These are phyloP conservation scores for Epinephelus fuscoguttatus DNA, from an alignment of 2,113 vertebrate species.

Conservation along the genomic window DNA sequence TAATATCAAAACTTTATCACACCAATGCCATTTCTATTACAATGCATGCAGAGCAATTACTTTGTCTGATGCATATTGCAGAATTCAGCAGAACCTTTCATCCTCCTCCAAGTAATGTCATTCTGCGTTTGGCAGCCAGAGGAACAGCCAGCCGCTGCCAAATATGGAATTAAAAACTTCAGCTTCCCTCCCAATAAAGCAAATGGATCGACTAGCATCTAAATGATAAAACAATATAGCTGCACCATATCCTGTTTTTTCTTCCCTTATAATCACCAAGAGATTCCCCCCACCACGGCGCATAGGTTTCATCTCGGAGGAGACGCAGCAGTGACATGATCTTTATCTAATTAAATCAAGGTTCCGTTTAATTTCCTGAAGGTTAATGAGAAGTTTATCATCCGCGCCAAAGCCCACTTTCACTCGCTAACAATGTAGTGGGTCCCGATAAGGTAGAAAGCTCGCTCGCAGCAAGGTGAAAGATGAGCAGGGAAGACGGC, in stretches of 20 bases:
- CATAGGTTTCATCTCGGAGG: slow-evolving; percentile 64
- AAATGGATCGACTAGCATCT: slow-evolving; percentile 38
- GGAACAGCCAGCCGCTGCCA: slow-evolving; percentile 24
- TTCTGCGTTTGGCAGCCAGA: slow-evolving; percentile 48
- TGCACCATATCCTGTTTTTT: slow-evolving; percentile 28
- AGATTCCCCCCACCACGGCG: background rate
- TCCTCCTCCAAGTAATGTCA: slow-evolving; percentile 47
- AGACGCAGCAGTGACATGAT: slow-evolving; percentile 70
- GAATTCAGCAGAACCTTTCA: slow-evolving; percentile 58
- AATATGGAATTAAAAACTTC: slow-evolving; percentile 62
- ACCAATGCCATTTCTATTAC: slow-evolving; percentile 51
- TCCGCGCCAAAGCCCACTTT: slow-evolving; percentile 68
- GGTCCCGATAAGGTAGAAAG: slow-evolving; percentile 54
- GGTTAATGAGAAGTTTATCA: slow-evolving; percentile 83
- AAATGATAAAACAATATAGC: slow-evolving; percentile 26
- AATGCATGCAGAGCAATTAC: slow-evolving; percentile 63
- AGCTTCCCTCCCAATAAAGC: slow-evolving; percentile 26
- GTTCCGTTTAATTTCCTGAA: slow-evolving; percentile 79
- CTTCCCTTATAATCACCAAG: slow-evolving; percentile 1
- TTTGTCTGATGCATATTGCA: slow-evolving; percentile 57
- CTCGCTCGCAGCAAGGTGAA: slow-evolving; percentile 61
- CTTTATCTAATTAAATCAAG: slow-evolving; percentile 81
- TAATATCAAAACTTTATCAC: slow-evolving; percentile 76
- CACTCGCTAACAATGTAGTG: slow-evolving; percentile 48
- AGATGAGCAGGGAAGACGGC: slow-evolving; percentile 34